Percentiles rank a stretch among this genome's conserved stretches.
Evolutionary conservation across 2,888 invertebrate species (phyloP).

Genomic region (Cataglyphis cursor): DNA sequence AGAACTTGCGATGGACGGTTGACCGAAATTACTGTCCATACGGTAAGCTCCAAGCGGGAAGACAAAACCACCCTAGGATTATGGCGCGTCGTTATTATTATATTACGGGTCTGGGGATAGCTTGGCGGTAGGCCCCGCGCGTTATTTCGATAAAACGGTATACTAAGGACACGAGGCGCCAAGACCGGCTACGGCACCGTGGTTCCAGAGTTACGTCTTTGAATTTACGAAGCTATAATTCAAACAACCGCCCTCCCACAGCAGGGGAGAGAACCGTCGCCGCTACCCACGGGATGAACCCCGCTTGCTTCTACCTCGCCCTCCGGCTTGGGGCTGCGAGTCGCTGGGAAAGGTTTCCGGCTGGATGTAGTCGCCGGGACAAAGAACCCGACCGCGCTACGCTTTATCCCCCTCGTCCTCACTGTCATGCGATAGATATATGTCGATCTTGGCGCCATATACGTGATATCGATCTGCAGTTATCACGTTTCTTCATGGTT

Average conservation of each 20-base stretch:
- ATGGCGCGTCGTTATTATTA: slow-evolving; percentile 70
- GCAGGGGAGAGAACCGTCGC: slow-evolving; percentile 55
- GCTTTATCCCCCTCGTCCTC: slow-evolving; percentile 63
- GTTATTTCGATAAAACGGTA: slow-evolving; percentile 76
- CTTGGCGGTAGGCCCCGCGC: slow-evolving; percentile 55
- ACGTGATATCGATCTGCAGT: slow-evolving; percentile 51
- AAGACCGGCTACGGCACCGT: slow-evolving; percentile 40
- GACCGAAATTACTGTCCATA: slow-evolving; percentile 69
- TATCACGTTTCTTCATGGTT: slow-evolving; percentile 10
- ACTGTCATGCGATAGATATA: slow-evolving; percentile 46
- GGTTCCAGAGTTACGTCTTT: slow-evolving; percentile 76
- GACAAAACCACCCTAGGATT: slow-evolving; percentile 66
- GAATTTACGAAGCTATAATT: slow-evolving; percentile 81
- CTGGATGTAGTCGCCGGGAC: slow-evolving; percentile 64
- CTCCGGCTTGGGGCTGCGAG: slow-evolving; percentile 26
- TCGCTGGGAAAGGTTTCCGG: slow-evolving; percentile 49
- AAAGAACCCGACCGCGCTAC: slow-evolving; percentile 62
- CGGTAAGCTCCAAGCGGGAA: slow-evolving; percentile 46
- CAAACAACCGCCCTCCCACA: slow-evolving; percentile 72
- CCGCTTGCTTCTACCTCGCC: slow-evolving; percentile 34
- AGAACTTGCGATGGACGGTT: slow-evolving; percentile 42
- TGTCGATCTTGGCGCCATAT: slow-evolving; percentile 56
- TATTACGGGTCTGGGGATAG: slow-evolving; percentile 58
- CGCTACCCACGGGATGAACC: slow-evolving; percentile 60
- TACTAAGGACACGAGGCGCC: slow-evolving; percentile 54